Evolutionary conservation across 1,140 invertebrate genomes (phyloP).

Genomic region (Drosophila parvula): DNA sequence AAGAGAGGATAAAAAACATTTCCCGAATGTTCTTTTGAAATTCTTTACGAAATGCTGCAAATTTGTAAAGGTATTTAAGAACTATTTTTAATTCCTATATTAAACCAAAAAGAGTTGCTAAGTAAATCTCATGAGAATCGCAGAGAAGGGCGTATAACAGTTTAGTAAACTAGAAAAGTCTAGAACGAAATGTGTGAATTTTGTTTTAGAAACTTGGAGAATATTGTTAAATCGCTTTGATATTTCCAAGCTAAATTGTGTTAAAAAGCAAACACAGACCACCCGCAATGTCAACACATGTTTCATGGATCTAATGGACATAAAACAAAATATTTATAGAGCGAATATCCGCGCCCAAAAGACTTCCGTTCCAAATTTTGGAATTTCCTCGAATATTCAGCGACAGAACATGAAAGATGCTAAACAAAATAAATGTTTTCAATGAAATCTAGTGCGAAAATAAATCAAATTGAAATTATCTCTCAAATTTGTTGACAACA

Average conservation of each 20-base stretch:
- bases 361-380: conserved; percentile 46
- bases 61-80: too few species aligned
- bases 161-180: neutral
- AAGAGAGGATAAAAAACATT: too few species aligned
- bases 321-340: conserved; percentile 39
- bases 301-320: conserved; percentile 21
- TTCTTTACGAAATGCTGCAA: too few species aligned
- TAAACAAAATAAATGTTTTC: conserved; percentile 29
- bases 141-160: neutral
- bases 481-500: conserved; percentile 42
- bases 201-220: neutral
- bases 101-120: neutral
- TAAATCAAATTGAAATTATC: conserved; percentile 59
- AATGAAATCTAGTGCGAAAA: conserved; percentile 56
- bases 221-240: neutral
- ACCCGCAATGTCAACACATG: conserved; percentile 37
- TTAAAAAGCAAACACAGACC: conserved; percentile 7
- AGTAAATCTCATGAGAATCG: neutral
- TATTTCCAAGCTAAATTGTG: neutral
- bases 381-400: conserved; percentile 21
- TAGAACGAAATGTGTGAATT: neutral
- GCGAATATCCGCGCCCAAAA: conserved; percentile 26
- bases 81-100: too few species aligned
- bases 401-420: conserved; percentile 21
- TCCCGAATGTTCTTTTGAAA: too few species aligned